A percentile compares a stretch with the other conserved stretches of the same genome.
These are phyloP conservation scores for Lepas anatifera DNA, from an alignment of 2,888 invertebrate species.

Conservation along the genomic window DNA sequence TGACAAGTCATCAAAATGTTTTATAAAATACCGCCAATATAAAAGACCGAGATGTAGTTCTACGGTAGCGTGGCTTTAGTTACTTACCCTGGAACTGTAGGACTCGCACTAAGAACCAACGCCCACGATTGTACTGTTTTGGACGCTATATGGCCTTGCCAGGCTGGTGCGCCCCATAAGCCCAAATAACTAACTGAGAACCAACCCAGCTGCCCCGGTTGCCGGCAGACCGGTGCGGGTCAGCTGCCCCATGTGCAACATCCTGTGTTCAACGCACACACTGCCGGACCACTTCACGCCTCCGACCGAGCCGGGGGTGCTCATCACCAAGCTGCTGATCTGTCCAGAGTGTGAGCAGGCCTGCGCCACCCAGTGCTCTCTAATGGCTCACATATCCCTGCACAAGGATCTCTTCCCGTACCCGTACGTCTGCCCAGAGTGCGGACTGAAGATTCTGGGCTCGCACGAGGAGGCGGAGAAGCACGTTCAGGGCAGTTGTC, in stretches of 20 bases:
- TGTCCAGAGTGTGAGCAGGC: slow-evolving; percentile 6
- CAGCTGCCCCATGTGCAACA: slow-evolving; percentile 12
- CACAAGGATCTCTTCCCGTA: slow-evolving; percentile 9
- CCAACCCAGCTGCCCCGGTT: too few species aligned
- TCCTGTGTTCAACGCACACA: not conserved
- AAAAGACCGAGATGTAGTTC: too few species aligned
- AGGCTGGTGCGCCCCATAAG: not conserved
- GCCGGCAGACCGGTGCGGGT: not conserved
- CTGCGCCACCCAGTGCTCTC: not conserved
- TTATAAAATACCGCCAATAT: too few species aligned
- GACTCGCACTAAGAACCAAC: too few species aligned
- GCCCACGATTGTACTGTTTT: too few species aligned
- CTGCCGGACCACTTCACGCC: not conserved
- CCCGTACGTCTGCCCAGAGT: slow-evolving; percentile 12
- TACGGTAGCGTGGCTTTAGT: too few species aligned
- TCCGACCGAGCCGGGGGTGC: not conserved
- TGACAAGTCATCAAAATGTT: too few species aligned
- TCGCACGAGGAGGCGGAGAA: not conserved
- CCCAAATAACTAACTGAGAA: too few species aligned
- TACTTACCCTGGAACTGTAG: too few species aligned
- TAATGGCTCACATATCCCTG: not conserved
- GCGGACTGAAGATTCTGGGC: not conserved
- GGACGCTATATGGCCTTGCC: too few species aligned
- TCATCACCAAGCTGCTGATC: not conserved
- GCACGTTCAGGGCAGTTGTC: not conserved